Conservation (phyloP, 2,888 invertebrate species). For the Unio delphinus region DNA sequence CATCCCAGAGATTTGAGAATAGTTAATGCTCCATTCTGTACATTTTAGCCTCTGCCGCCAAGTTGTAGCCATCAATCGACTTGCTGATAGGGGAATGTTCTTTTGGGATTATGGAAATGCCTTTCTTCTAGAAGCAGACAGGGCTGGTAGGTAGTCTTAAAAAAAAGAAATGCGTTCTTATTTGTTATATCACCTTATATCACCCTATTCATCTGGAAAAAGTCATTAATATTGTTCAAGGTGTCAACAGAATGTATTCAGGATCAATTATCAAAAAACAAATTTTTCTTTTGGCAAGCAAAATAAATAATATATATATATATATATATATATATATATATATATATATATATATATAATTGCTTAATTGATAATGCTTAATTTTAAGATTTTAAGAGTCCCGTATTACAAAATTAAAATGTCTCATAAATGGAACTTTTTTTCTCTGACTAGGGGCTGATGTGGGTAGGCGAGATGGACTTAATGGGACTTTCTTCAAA, state of each 20-base stretch:
- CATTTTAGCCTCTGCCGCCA: constrained; percentile 74
- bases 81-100: constrained; percentile 74
- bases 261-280: no score
- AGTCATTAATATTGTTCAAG: no score
- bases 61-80: constrained; percentile 75
- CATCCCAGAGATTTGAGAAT: no score
- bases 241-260: no score
- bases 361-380: neutral
- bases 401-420: neutral
- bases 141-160: constrained; percentile 72
- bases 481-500: constrained; percentile 73
- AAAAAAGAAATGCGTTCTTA: no score
- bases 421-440: neutral
- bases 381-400: no score
- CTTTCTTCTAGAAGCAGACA: constrained; percentile 76
- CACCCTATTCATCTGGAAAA: no score
- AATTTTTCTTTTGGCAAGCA: no score
- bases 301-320: no score
- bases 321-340: no score
- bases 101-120: constrained; percentile 81
- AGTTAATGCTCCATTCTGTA: constrained; percentile 3
- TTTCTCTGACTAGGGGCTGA: constrained; percentile 71
- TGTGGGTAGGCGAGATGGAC: constrained; percentile 68
- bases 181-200: no score
- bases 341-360: neutral